These are phyloP conservation scores for Drosophila colorata DNA, from an alignment of 2,888 invertebrate species.

Conservation along the genomic window DNA sequence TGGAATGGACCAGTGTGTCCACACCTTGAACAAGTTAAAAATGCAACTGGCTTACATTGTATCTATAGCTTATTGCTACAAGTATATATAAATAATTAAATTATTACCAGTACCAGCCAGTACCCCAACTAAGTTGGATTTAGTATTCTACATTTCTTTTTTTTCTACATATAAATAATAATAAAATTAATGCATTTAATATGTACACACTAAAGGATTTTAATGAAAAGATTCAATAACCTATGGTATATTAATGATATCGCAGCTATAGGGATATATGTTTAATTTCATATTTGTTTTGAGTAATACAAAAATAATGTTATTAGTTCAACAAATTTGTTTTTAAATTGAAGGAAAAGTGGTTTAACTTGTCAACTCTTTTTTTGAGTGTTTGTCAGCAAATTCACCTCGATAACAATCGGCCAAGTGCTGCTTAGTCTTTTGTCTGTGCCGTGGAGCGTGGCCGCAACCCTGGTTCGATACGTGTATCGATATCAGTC, in stretches of 20 bases:
- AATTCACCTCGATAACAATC: slow-evolving; percentile 38
- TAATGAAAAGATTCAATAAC: not conserved
- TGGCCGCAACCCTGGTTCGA: slow-evolving; percentile 53
- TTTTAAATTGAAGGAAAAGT: not conserved
- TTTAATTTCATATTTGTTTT: too few species aligned
- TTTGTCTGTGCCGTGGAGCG: slow-evolving; percentile 23
- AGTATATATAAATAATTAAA: not conserved
- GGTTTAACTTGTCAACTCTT: not conserved
- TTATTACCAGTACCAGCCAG: too few species aligned
- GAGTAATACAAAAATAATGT: not conserved
- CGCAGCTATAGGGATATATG: too few species aligned
- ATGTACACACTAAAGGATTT: not conserved
- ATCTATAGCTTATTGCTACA: not conserved
- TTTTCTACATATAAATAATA: too few species aligned
- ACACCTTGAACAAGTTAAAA: not conserved
- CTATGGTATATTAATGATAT: too few species aligned
- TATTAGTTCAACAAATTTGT: not conserved
- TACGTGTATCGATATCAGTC: slow-evolving; percentile 61
- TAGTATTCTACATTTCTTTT: too few species aligned
- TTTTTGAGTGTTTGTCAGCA: not conserved
- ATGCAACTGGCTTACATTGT: not conserved
- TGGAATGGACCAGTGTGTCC: slow-evolving; percentile 9
- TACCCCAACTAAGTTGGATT: too few species aligned
- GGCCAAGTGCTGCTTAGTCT: slow-evolving; percentile 4
- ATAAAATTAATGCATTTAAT: not conserved